Evolutionary conservation across 2,888 invertebrate species (phyloP).

Genomic region (Ametastegia equiseti): DNA sequence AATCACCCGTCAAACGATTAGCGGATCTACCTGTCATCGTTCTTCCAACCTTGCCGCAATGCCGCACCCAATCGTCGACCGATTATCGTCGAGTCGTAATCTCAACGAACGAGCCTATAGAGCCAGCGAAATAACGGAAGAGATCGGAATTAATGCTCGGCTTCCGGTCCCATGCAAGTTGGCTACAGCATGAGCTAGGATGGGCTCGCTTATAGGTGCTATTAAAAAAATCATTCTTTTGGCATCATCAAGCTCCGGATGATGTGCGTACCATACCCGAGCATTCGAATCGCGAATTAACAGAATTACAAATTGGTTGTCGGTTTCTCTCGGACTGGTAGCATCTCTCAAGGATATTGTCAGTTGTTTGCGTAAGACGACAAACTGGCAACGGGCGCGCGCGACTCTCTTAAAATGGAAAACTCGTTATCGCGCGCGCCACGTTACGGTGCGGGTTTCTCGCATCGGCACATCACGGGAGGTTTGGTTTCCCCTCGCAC

Average conservation of each 20-base stretch:
- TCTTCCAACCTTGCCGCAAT: conserved; percentile 63
- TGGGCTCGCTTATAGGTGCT: conserved; percentile 8
- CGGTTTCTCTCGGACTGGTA: conserved; percentile 21
- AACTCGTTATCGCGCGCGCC: conserved; percentile 36
- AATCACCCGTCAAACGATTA: conserved; percentile 68
- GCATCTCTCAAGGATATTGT: conserved; percentile 10
- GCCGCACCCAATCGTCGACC: conserved; percentile 46
- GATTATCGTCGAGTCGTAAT: conserved; percentile 37
- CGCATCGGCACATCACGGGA: not conserved
- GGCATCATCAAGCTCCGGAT: conserved; percentile 2
- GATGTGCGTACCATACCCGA: no score
- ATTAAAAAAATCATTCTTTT: conserved; percentile 36
- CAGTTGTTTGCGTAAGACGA: conserved; percentile 25
- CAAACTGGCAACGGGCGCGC: no score
- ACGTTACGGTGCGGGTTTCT: not conserved
- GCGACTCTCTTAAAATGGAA: conserved; percentile 40
- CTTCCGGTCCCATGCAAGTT: conserved; percentile 32
- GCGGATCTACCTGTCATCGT: conserved; percentile 72
- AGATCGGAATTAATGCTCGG: conserved; percentile 9
- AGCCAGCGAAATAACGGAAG: conserved; percentile 8
- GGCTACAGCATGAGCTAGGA: no score
- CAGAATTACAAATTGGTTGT: conserved; percentile 40
- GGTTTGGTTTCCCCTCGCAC: not conserved
- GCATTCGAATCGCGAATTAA: conserved; percentile 12
- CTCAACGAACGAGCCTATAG: conserved; percentile 32